A percentile compares a stretch with the other conserved stretches of the same genome.
Conservation (phyloP, 2,113 vertebrate genomes). For the Muntiacus muntjak region DNA sequence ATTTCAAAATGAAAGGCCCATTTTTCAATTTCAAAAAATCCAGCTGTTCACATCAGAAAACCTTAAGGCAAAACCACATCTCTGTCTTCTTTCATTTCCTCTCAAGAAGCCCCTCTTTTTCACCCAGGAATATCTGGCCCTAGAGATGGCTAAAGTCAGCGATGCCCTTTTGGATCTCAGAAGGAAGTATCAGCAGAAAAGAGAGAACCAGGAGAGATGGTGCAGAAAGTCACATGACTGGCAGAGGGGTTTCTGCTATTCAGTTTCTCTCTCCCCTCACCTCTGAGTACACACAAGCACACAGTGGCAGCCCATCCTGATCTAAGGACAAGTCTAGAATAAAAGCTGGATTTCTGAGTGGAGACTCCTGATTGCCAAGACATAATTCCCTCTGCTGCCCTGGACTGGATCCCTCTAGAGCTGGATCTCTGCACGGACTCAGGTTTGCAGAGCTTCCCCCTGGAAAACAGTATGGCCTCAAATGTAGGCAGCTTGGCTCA, state of each 20-base stretch:
- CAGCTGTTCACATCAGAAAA: conserved; percentile 13
- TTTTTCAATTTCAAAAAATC: background rate
- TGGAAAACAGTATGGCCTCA: background rate
- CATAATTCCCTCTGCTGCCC: background rate
- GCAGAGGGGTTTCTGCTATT: background rate
- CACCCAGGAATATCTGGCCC: background rate
- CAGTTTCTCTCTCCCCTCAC: background rate
- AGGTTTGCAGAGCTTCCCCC: background rate
- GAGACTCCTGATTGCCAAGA: background rate
- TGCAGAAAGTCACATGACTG: background rate
- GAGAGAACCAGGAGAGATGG: background rate
- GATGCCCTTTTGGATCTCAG: background rate
- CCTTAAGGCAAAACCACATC: conserved; percentile 30
- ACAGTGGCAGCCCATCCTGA: background rate
- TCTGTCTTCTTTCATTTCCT: conserved; percentile 66
- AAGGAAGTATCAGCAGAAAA: background rate
- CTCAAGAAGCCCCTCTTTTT: conserved; percentile 53
- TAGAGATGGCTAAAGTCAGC: background rate
- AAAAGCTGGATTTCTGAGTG: background rate
- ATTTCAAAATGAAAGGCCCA: conserved; percentile 42
- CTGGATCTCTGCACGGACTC: background rate
- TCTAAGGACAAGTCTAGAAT: background rate
- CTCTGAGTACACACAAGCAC: background rate
- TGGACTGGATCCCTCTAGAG: background rate
- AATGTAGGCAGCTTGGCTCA: background rate